These are phyloP conservation scores for Lepidurus couesii DNA, from an alignment of 1,140 invertebrate genomes.

Conservation along the genomic window DNA sequence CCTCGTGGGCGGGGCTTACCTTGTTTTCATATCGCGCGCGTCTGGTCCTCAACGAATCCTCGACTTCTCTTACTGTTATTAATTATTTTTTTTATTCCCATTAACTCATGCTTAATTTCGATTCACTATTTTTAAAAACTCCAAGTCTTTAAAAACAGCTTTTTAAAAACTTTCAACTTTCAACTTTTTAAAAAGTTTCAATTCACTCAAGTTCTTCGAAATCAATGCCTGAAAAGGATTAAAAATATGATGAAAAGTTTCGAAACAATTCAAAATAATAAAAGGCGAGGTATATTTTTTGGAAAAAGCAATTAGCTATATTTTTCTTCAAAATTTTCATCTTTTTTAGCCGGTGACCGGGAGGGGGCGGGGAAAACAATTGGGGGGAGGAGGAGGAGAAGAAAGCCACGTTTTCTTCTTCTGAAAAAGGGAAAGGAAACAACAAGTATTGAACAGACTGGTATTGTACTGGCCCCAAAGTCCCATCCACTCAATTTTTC, in stretches of 20 bases:
- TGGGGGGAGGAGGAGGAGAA: neutral
- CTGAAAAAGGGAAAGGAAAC: neutral
- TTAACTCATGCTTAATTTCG: too few species aligned
- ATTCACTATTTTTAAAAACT: too few species aligned
- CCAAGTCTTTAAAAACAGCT: too few species aligned
- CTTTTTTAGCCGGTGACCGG: too few species aligned
- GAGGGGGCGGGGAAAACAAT: neutral
- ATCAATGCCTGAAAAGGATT: neutral
- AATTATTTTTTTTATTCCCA: too few species aligned
- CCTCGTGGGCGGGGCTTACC: neutral
- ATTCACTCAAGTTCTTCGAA: too few species aligned
- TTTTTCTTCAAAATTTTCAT: neutral
- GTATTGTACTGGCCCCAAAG: conserved; percentile 4
- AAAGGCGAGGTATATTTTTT: neutral
- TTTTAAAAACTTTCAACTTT: too few species aligned
- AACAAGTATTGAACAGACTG: neutral
- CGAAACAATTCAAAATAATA: neutral
- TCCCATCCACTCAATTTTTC: neutral
- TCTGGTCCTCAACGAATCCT: too few species aligned
- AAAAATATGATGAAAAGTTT: neutral
- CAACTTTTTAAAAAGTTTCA: too few species aligned
- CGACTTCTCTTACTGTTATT: too few species aligned
- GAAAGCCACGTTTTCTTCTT: neutral
- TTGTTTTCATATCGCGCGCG: too few species aligned
- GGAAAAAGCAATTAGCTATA: conserved; percentile 2